phyloP scores from a whole-genome alignment of 2,888 invertebrate species.

The Bursaphelenchus okinawaensis region DNA sequence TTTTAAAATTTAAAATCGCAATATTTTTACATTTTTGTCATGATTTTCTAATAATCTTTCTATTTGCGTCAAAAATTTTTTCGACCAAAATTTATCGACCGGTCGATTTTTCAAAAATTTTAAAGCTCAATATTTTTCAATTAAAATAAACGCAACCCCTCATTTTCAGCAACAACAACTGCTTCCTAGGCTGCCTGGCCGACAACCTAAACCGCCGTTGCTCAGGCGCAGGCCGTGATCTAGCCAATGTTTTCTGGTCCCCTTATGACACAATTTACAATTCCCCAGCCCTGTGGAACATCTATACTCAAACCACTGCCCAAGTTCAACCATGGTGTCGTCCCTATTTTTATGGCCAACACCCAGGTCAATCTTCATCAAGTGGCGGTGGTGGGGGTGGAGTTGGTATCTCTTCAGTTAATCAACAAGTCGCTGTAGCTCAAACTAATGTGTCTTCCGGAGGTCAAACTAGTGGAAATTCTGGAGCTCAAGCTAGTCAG shows the following conservation, averaged over 20 bases:
- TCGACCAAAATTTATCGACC: too few relatives aligned
- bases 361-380: not conserved
- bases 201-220: not conserved
- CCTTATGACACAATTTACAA: not conserved
- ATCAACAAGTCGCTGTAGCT: too few relatives aligned
- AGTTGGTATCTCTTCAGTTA: not conserved
- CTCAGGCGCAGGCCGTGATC: not conserved
- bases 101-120: not conserved
- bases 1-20: too few relatives aligned
- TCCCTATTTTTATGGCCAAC: not conserved
- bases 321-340: not conserved
- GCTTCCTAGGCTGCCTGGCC: not conserved
- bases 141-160: not conserved
- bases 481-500: not conserved
- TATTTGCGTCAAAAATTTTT: too few relatives aligned
- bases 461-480: not conserved
- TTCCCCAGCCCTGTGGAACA: not conserved
- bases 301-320: not conserved
- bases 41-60: not conserved
- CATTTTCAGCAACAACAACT: not conserved
- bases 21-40: not conserved
- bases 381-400: not conserved
- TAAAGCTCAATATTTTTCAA: not conserved
- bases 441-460: not conserved
- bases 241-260: not conserved